A percentile compares a stretch with the other conserved stretches of the same genome.
Conservation (phyloP, 1,140 invertebrate species). For the Batillaria attramentaria region DNA sequence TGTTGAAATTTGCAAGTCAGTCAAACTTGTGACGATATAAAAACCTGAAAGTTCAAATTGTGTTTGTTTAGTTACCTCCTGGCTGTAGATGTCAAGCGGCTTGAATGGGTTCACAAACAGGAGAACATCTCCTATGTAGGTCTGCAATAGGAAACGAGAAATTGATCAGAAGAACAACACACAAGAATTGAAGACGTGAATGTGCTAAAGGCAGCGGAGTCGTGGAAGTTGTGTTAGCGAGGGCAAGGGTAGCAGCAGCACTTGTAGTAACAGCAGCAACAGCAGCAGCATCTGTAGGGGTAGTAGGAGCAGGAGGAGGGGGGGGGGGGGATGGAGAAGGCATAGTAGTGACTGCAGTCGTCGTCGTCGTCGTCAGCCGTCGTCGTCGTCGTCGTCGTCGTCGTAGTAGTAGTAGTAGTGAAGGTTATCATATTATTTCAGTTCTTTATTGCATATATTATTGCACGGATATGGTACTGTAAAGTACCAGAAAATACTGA, state of each 20-base stretch:
- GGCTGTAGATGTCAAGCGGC: constrained; percentile 81
- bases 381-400: too few relatives aligned
- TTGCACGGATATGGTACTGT: too few relatives aligned
- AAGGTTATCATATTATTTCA: too few relatives aligned
- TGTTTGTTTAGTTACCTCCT: constrained; percentile 73
- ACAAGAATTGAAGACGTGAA: neutral
- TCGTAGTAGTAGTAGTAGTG: too few relatives aligned
- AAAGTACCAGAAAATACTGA: too few relatives aligned
- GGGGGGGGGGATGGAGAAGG: too few relatives aligned
- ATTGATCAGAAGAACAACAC: neutral
- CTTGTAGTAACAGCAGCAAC: neutral
- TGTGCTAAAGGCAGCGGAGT: too few relatives aligned
- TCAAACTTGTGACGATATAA: neutral
- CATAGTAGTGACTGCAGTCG: too few relatives aligned
- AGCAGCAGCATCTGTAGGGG: neutral
- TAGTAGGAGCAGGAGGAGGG: too few relatives aligned
- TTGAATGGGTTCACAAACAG: constrained; percentile 87
- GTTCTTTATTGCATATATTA: too few relatives aligned
- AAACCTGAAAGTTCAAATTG: neutral
- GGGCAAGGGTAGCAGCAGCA: neutral
- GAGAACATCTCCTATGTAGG: constrained; percentile 88
- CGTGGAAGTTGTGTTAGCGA: neutral
- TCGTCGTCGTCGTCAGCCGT: too few relatives aligned
- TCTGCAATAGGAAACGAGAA: constrained; percentile 65
- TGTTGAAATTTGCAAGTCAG: too few relatives aligned